Base-by-base conservation (phyloP, 2,113 vertebrate genomes). In the Dermatemys mawii region DNA sequence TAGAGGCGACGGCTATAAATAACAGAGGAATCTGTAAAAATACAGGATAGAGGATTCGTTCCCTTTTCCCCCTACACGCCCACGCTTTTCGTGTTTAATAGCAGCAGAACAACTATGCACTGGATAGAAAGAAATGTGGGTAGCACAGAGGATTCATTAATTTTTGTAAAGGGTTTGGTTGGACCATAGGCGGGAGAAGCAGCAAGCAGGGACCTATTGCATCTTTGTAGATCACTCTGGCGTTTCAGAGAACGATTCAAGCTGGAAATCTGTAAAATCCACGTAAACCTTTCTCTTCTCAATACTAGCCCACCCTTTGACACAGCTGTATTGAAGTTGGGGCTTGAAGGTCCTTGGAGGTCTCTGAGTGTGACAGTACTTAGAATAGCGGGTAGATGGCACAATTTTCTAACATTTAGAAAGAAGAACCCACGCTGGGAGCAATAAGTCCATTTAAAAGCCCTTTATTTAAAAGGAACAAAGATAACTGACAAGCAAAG, bases 371-470 rank as follows among this genome's bases (percentile, higher is more conserved):
- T 99, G 99, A 99, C 99, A 99, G 99, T 99, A 99, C 99, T 99
- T 97, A 98, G 98, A 98, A 98, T 98, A 98, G 99, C 99, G 98
- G 99, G 99, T 99, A 99, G 99, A 99, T 99, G 99, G 99, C 99
- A 99, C 99, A 99, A 99, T 99, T 99, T 99, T 99, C 99, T 99
- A 98, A 99, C 99, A 99, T 99, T 99, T 99, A 98, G 98, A 98
- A 98, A 98, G 98, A 98, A 97, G 97, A 98, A 97, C 94, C 98
- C 98, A 98, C 97, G 98, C 98, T 98, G 98, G 97, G 98, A 98
- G 98, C 98, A 98, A 98, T 98, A 97, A 98, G 98, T 98, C 98
- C 98, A 98, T 99, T 99, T 98, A 98, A 98, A 99, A 98, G 98
- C 98, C 98, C 96, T 99, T 98, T 98, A 98, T 99, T 99, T 98